These are phyloP conservation scores for Gulo gulo DNA, from an alignment of 2,113 vertebrate genomes.

Conservation along the genomic window DNA sequence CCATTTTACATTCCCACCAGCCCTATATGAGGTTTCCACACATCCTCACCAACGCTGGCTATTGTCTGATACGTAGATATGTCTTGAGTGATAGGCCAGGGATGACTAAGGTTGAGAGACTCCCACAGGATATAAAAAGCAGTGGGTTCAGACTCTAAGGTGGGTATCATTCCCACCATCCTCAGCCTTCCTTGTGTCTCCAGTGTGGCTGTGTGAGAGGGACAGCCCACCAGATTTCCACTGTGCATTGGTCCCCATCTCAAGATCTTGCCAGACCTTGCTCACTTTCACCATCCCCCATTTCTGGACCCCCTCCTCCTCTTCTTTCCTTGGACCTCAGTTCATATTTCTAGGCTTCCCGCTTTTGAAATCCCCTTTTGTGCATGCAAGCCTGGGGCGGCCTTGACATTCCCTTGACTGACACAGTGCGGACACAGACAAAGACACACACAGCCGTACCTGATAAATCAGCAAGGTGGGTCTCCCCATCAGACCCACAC, in stretches of 20 bases:
- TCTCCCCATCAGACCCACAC: not conserved
- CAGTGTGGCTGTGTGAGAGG: fast-evolving
- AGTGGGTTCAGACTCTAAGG: not conserved
- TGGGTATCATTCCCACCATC: not conserved
- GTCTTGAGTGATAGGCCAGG: too few relatives aligned
- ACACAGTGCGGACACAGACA: fast-evolving
- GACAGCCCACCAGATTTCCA: fast-evolving
- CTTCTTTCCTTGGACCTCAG: not conserved
- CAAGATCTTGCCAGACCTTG: fast-evolving
- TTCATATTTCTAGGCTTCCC: not conserved
- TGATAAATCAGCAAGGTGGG: not conserved
- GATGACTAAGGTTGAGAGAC: not conserved
- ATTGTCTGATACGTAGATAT: fast-evolving
- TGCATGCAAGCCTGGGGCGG: fast-evolving
- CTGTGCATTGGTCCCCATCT: fast-evolving
- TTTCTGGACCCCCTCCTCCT: too few relatives aligned
- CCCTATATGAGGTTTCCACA: fast-evolving
- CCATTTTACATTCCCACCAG: not conserved
- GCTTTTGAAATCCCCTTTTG: not conserved
- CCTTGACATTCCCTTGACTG: fast-evolving
- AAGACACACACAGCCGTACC: not conserved
- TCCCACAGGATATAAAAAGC: fast-evolving
- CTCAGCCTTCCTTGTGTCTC: not conserved
- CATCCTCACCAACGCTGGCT: fast-evolving
- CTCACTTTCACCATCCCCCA: not conserved